Evolutionary conservation across 2,888 invertebrate species (phyloP), one percentile per base, ranked within the genome.

Genomic region (Thymelicus sylvestris): DNA sequence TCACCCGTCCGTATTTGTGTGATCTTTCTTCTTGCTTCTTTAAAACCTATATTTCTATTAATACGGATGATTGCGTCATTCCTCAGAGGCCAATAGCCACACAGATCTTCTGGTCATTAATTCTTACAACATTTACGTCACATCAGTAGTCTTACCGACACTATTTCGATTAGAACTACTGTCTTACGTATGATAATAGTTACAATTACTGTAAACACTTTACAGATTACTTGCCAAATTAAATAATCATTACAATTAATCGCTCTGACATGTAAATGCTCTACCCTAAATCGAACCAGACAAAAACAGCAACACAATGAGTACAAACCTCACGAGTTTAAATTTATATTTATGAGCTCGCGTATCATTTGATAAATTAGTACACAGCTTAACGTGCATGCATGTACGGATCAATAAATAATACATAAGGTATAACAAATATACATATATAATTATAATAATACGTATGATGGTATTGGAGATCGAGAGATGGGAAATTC

Each of bases 191-290:
- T 12, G 12, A 12, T 44, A 44, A 44, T 44, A 38, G 52, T 61
- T 61, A 44, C 39, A 52, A 63, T 65, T 44, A 61, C 38, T 38
- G 47, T 15, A 41, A 71, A 10, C 50, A 50, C 31, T 41, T n/a
- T 7, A n/a, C 15, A 59, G 19, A 68, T 50, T 12, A 47, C 15
- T 60, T 31, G 70, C 70, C 70, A 71, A 52, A 66, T 60, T 65
- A 70, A 68, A 24, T 63, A 63, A 65, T 70, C 60, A 60, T 63
- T 52, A 39, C 41, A 60, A 65, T 70, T 70, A 66, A 61, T 66
- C 60, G 52, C 44, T 24, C 44, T 52, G 70, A 66, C 65, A 44
- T 15, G 60, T 60, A 41, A 65, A 60, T 60, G 65, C 50, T 60
- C 19, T 44, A 66, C 41, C 60, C 38, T 66, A 70, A 70, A 61